phyloP scores from a whole-genome alignment of 2,797 vertebrate species.

The Adrianichthys oophorus region DNA sequence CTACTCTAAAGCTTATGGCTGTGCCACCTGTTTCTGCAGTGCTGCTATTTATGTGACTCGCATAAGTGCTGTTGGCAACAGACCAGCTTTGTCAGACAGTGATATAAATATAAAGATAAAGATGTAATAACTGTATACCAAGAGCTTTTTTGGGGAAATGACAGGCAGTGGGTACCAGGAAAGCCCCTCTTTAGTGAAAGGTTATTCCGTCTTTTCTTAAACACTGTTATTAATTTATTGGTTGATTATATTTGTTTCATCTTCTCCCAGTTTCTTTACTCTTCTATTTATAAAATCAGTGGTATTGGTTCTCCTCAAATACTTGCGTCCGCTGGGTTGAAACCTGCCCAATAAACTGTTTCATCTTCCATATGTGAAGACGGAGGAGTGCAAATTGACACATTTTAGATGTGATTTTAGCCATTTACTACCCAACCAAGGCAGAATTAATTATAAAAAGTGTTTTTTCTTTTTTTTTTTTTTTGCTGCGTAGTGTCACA shows the following conservation, averaged over 20 bases:
- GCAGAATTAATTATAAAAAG: too few relatives aligned
- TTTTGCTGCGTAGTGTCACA: too few relatives aligned
- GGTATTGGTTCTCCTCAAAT: slow-evolving; percentile 15
- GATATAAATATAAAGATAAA: slow-evolving; percentile 25
- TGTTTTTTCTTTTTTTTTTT: too few relatives aligned
- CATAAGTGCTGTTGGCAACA: slow-evolving; percentile 43
- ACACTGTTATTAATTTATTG: neutral
- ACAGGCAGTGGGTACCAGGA: slow-evolving; percentile 26
- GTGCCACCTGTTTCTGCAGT: slow-evolving; percentile 64
- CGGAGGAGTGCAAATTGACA: too few relatives aligned
- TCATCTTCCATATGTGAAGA: too few relatives aligned
- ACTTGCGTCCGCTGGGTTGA: slow-evolving; percentile 5
- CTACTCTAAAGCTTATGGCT: slow-evolving; percentile 46
- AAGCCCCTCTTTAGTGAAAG: slow-evolving; percentile 30
- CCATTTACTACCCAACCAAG: too few relatives aligned
- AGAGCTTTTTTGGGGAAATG: slow-evolving; percentile 37
- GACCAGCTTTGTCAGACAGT: slow-evolving; percentile 30
- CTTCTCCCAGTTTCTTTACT: slow-evolving; percentile 7
- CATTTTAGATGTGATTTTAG: too few relatives aligned
- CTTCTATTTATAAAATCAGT: slow-evolving; percentile 12
- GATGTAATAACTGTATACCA: slow-evolving; percentile 23
- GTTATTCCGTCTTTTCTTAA: slow-evolving; percentile 27
- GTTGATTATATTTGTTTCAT: slow-evolving; percentile 13
- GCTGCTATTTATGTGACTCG: slow-evolving; percentile 61
- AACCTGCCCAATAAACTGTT: neutral